A percentile compares a stretch with the other conserved stretches of the same genome.
Conservation (phyloP, 2,113 vertebrate species). For the Scortum barcoo region DNA sequence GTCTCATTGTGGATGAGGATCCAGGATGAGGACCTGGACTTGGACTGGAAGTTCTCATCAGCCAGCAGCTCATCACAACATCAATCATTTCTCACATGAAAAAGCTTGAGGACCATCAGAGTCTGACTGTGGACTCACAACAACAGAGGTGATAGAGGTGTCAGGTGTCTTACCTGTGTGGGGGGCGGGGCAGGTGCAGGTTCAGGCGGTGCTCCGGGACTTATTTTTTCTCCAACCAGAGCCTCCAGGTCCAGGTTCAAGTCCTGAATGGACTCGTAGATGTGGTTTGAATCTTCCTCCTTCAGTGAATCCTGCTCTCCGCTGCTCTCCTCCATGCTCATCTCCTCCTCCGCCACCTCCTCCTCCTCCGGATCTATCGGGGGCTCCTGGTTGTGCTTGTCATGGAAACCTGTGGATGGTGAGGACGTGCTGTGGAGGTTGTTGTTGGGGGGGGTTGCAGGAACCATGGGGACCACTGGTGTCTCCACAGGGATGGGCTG, state of each 20-base stretch:
- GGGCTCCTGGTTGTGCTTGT: conserved; percentile 34
- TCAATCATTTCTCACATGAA: too few species aligned
- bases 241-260: conserved; percentile 70
- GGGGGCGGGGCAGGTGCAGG: conserved; percentile 11
- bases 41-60: too few species aligned
- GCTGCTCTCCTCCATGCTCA: conserved; percentile 27
- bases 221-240: conserved; percentile 34
- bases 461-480: conserved; percentile 58
- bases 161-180: conserved; percentile 49
- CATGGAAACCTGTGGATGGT: background rate
- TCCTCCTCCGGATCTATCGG: conserved; percentile 39
- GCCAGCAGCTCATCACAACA: too few species aligned
- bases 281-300: conserved; percentile 79
- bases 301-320: background rate
- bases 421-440: background rate
- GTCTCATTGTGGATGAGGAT: too few species aligned
- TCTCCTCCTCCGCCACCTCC: conserved; percentile 51
- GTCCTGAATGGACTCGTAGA: conserved; percentile 86
- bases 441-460: background rate
- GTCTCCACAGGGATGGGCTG: conserved; percentile 76
- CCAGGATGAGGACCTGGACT: too few species aligned
- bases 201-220: conserved; percentile 17
- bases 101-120: too few species aligned
- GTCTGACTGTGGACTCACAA: background rate
- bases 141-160: background rate